Evolutionary conservation across 2,888 invertebrate species (phyloP), one percentile per base, ranked within the genome.

Genomic region (Lumbricus terrestris): DNA sequence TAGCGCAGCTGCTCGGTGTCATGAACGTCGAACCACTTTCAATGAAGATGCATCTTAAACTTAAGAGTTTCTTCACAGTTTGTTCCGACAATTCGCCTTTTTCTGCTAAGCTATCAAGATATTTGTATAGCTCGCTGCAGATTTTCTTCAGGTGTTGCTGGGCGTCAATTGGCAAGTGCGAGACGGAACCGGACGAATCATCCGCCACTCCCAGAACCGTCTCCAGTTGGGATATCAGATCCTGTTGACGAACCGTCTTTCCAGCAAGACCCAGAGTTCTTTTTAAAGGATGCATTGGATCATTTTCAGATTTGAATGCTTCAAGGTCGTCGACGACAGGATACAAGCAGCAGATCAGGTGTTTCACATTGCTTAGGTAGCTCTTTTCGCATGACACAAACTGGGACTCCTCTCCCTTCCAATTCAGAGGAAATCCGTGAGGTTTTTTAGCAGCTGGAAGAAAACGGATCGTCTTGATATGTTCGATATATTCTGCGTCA

Each of bases 361-460:
- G 33, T 90, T 90, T 35, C 47, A 6, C n/a, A 85, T 34, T 85
- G 35, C 88, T 82, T 18, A 90, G 54, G 29, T 34, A 90, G 35
- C 90, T 85, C 20, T 90, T 88, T 15, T 90, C 47, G 54, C 85
- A 88, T 33, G 90, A 90, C 8, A 88, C 88, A 29, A 88, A 85
- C 11, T 20, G 5, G 13, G 15, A 42, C 15, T 88, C 34, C 40
- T 83, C 40, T 33, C 37, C 88, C 42, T 90, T 90, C 90, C 90
- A 90, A 15, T 33, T n/a, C 20, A 90, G 82, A 42, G 88, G 85
- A 85, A 47, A 90, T 40, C 47, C 88, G 23, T 85, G n/a, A 6
- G 90, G 90, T 47, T 88, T 90, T 38, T 40, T 15, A 38, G 34
- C 34, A 33, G 47, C 40, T 40, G 85, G 88, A 88, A 90, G 88